phyloP scores from a whole-genome alignment of 2,888 invertebrate species.

The Phytoseiulus persimilis region DNA sequence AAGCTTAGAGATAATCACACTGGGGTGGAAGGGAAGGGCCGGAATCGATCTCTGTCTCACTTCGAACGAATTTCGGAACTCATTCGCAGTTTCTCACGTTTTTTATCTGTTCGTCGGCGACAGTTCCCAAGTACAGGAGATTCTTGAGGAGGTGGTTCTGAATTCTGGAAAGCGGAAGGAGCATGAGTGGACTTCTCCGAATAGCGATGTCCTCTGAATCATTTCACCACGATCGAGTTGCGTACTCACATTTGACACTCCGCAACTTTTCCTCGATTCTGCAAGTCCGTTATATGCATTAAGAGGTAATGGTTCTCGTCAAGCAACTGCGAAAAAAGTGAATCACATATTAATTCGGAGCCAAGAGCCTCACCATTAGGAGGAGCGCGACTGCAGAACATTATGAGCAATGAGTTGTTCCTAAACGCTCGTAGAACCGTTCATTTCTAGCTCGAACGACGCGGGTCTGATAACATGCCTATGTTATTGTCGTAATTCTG shows the following conservation, averaged over 20 bases:
- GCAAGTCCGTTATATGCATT: not conserved
- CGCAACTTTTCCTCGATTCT: not conserved
- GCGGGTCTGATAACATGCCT: too few species aligned
- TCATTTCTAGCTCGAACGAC: too few species aligned
- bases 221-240: not conserved
- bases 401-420: too few species aligned
- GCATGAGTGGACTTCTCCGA: not conserved
- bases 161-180: not conserved
- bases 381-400: too few species aligned
- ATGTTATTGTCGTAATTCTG: too few species aligned
- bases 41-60: too few species aligned
- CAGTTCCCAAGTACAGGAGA: constrained; percentile 31
- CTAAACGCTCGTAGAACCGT: too few species aligned
- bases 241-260: constrained; percentile 18
- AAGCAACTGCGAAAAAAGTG: too few species aligned
- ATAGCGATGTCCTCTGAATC: too few species aligned
- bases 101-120: constrained; percentile 27
- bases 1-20: too few species aligned
- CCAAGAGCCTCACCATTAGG: not conserved
- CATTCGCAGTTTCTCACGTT: not conserved
- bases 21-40: too few species aligned
- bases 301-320: constrained; percentile 15
- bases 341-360: not conserved
- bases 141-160: constrained; percentile 28
- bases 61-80: too few species aligned